Percentiles rank a stretch among this genome's conserved stretches.
phyloP scores from a whole-genome alignment of 2,888 invertebrate species.

The Sminthurides aquaticus region DNA sequence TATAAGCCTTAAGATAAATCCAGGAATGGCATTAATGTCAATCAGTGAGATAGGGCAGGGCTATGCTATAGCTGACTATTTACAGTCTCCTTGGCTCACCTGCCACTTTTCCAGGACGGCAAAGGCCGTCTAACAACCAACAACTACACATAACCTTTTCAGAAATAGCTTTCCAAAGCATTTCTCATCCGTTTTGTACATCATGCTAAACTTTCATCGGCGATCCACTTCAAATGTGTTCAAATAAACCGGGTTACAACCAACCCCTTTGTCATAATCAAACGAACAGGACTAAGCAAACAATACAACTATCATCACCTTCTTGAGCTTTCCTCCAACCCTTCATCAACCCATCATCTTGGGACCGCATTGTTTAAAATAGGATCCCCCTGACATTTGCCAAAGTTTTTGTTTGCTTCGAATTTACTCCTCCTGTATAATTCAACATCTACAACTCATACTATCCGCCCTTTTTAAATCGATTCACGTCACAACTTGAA shows the following conservation, averaged over 20 bases:
- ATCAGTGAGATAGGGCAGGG: conserved; percentile 12
- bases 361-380: too few species aligned
- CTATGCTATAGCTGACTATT: not conserved
- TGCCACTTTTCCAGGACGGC: not conserved
- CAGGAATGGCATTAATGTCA: conserved; percentile 21
- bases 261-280: not conserved
- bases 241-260: not conserved
- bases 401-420: too few species aligned
- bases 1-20: not conserved
- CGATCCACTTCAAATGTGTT: not conserved
- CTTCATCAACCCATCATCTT: not conserved
- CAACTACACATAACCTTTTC: too few species aligned
- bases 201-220: not conserved
- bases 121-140: not conserved
- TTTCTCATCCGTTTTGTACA: not conserved
- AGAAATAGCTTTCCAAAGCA: not conserved
- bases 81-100: not conserved
- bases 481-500: too few species aligned
- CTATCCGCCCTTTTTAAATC: too few species aligned
- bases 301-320: not conserved
- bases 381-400: too few species aligned
- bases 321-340: not conserved
- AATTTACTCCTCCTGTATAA: too few species aligned
- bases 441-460: too few species aligned
- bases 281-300: not conserved